Evolutionary conservation across 2,888 invertebrate genomes (phyloP).

Genomic region (Chrysolina oricalcia): DNA sequence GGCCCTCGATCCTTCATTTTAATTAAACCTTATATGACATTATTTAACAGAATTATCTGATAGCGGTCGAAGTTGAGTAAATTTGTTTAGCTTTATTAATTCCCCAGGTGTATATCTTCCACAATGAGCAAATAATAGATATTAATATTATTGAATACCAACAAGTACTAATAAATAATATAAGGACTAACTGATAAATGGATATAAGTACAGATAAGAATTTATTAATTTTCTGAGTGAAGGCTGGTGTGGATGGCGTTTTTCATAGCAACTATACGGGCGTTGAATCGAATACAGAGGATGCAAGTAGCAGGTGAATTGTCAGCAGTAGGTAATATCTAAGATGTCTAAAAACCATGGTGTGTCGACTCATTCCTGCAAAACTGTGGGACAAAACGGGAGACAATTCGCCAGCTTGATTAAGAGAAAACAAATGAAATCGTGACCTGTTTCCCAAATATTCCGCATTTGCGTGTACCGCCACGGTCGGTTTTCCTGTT

Average conservation of each 20-base stretch:
- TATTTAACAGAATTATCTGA: slow-evolving; percentile 49
- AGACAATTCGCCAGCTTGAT: too few species aligned
- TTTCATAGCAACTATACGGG: neutral
- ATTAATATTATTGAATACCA: slow-evolving; percentile 36
- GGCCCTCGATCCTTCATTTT: slow-evolving; percentile 46
- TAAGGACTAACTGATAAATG: slow-evolving; percentile 39
- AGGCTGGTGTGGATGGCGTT: neutral
- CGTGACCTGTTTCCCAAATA: too few species aligned
- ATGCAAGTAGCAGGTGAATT: too few species aligned
- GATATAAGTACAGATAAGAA: slow-evolving; percentile 34
- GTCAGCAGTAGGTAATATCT: too few species aligned
- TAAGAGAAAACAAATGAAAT: too few species aligned
- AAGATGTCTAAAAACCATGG: too few species aligned
- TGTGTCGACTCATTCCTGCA: too few species aligned
- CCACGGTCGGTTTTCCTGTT: too few species aligned
- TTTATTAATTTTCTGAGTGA: slow-evolving; percentile 36
- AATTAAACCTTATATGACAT: slow-evolving; percentile 48
- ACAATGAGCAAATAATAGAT: slow-evolving; percentile 38
- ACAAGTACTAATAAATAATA: slow-evolving; percentile 38
- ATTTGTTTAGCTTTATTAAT: slow-evolving; percentile 50
- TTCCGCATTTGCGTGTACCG: too few species aligned
- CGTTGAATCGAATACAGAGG: too few species aligned
- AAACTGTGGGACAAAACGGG: too few species aligned
- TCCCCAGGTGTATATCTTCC: slow-evolving; percentile 43
- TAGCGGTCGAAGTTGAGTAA: slow-evolving; percentile 40